These are phyloP conservation scores for Anas capensis DNA, from an alignment of 2,797 vertebrate species.

Conservation along the genomic window DNA sequence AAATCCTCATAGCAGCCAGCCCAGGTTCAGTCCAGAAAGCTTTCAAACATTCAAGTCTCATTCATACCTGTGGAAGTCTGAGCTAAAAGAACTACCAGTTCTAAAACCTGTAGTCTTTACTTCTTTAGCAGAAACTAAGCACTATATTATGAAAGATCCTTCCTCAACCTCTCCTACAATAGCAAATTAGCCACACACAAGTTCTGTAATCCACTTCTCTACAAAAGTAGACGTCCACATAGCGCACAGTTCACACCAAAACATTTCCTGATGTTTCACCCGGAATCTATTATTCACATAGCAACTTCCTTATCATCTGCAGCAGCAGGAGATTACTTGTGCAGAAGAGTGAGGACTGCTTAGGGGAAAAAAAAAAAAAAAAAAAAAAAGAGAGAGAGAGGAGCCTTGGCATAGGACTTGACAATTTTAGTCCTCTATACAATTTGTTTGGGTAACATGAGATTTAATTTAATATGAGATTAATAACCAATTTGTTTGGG, in stretches of 20 bases:
- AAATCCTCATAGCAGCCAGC: background rate
- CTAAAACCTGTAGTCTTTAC: background rate
- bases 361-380: background rate
- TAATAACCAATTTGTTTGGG: background rate
- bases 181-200: background rate
- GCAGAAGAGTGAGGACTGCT: background rate
- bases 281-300: background rate
- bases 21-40: background rate
- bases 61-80: background rate
- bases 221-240: background rate
- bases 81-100: background rate
- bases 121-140: background rate
- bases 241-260: background rate
- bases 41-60: background rate
- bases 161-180: background rate
- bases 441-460: background rate
- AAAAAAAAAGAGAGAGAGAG: background rate
- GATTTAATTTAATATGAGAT: background rate
- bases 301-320: background rate
- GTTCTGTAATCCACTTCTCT: background rate
- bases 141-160: background rate
- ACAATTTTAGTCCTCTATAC: background rate
- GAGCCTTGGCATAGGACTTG: accelerated
- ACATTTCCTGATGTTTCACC: background rate
- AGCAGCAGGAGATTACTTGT: background rate